Conservation (phyloP, 1,140 invertebrate species). For the Zaprionus inermis region DNA sequence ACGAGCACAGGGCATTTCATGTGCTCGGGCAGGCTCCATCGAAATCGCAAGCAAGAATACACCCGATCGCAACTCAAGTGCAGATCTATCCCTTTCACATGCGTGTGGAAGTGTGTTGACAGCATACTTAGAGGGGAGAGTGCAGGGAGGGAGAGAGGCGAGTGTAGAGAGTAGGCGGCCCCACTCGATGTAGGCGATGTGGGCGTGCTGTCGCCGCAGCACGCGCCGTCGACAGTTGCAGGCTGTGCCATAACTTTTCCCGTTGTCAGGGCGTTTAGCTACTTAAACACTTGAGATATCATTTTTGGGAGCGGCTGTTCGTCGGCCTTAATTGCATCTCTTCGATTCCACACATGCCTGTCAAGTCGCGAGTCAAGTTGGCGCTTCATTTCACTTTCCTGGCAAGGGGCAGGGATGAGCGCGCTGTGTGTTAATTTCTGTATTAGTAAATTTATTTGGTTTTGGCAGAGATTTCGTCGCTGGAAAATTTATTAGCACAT, state of each 20-base stretch:
- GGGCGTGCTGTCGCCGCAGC: constrained; percentile 54
- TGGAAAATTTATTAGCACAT: constrained; percentile 79
- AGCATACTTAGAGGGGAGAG: constrained; percentile 55
- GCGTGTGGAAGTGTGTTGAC: constrained; percentile 61
- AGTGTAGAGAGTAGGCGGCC: too few species aligned
- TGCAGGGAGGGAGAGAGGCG: too few species aligned
- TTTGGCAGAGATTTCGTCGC: constrained; percentile 79
- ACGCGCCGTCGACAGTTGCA: constrained; percentile 48
- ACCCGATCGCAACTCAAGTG: constrained; percentile 61
- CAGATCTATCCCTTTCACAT: constrained; percentile 7
- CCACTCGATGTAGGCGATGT: constrained; percentile 34
- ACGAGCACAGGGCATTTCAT: constrained; percentile 50
- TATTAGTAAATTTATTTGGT: constrained; percentile 82
- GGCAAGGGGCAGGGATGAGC: not conserved
- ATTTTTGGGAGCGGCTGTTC: constrained; percentile 38
- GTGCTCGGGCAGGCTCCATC: constrained; percentile 31
- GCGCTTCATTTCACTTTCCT: constrained; percentile 68
- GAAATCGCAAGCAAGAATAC: constrained; percentile 53
- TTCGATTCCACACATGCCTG: constrained; percentile 74
- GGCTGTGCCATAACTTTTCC: constrained; percentile 71
- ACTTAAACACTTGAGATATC: constrained; percentile 79
- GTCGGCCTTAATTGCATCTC: constrained; percentile 72
- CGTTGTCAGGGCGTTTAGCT: constrained; percentile 77
- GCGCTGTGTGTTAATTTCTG: constrained; percentile 64
- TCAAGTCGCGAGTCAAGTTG: constrained; percentile 58